Percentiles rank a stretch among this genome's conserved stretches.
Conservation (phyloP, 2,797 vertebrate species). For the Muscicapa comitata region DNA sequence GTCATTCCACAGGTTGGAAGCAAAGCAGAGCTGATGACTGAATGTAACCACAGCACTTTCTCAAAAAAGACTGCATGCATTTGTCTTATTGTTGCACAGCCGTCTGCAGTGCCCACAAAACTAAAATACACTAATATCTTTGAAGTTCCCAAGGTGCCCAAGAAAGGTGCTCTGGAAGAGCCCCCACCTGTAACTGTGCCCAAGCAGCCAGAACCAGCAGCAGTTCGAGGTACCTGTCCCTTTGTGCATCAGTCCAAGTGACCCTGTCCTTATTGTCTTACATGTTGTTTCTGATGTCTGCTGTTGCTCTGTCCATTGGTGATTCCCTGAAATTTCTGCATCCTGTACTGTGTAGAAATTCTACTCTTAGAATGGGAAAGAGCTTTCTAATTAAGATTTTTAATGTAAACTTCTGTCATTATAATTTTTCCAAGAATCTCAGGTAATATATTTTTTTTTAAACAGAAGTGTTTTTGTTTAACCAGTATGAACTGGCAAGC, state of each 20-base stretch:
- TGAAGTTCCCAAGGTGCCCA: conserved; percentile 79
- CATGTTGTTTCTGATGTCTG: neutral
- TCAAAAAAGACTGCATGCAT: fast-evolving
- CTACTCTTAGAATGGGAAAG: neutral
- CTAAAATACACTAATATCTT: conserved; percentile 70
- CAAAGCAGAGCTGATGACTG: neutral
- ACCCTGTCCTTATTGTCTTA: neutral
- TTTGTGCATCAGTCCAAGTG: neutral
- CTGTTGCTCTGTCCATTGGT: neutral
- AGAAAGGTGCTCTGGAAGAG: conserved; percentile 68
- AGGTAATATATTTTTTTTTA: neutral
- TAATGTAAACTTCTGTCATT: neutral
- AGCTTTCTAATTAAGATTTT: neutral
- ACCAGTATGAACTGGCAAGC: neutral
- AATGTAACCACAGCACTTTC: neutral
- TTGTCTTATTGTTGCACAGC: neutral
- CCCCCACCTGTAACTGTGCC: conserved; percentile 2
- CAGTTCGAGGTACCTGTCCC: conserved; percentile 24
- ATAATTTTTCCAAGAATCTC: neutral
- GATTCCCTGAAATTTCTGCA: fast-evolving
- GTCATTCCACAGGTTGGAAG: neutral
- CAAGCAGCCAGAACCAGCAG: conserved; percentile 54
- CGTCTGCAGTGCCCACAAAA: neutral
- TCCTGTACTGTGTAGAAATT: neutral
- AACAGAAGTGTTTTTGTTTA: neutral